phyloP scores from a whole-genome alignment of 2,113 vertebrate genomes.

The Recurvirostra avosetta region DNA sequence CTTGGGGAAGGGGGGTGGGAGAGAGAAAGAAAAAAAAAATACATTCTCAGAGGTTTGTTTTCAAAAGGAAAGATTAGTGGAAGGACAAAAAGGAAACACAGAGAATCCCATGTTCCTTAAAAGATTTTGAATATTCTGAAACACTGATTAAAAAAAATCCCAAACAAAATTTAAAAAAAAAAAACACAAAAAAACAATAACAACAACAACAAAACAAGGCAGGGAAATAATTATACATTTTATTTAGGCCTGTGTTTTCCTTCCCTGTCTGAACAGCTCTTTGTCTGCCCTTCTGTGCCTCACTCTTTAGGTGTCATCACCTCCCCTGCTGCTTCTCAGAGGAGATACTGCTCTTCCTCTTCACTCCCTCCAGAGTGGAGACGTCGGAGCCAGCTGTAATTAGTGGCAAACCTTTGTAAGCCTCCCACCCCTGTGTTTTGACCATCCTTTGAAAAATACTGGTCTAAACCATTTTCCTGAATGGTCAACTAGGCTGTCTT shows the following conservation, averaged over 20 bases:
- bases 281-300: neutral
- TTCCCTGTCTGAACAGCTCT: neutral
- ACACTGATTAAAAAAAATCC: neutral
- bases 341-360: neutral
- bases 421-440: neutral
- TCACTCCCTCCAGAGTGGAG: neutral
- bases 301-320: neutral
- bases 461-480: neutral
- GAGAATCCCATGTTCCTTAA: neutral
- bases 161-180: neutral
- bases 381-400: neutral
- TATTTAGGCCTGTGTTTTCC: neutral
- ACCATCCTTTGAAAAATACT: neutral
- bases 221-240: neutral
- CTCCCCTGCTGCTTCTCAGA: neutral
- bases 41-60: neutral
- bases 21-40: neutral
- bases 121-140: neutral
- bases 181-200: neutral
- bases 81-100: neutral
- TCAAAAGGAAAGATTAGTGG: neutral
- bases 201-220: neutral
- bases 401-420: neutral
- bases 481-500: neutral
- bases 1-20: too few relatives aligned